Base-by-base conservation (phyloP, 2,113 vertebrate species). In the Butastur rufipennis region DNA sequence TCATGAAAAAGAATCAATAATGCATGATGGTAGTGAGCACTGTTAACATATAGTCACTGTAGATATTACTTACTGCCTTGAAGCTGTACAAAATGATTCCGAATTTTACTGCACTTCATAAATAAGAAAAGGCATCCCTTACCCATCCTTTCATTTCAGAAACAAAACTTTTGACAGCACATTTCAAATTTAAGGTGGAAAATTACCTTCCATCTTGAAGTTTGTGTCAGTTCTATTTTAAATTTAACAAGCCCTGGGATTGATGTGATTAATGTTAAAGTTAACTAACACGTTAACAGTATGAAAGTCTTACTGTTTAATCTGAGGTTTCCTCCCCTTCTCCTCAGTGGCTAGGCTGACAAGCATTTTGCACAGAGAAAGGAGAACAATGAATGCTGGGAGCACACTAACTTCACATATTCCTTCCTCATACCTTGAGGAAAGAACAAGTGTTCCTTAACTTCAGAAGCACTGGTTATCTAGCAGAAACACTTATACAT, bases 131-230 rank as follows among this genome's bases (percentile, higher is more conserved):
- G 80, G 9, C 40, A 71, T 61, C 22, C 25, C 29, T 81, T 81
- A 85, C 5, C 32, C 42, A 63, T 67, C 10, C 15, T 81, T 25
- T 52, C 23, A 17, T 77, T 74, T 81, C 50, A 88, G 53, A 73
- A 94, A 75, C 8, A 95, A 90, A 81, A 50, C 71, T 95, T 79
- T 94, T 88, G 67, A 56, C 59, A 92, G 81, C 58, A 88, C 29
- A 29, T 38, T 92, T 95, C 20, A 72, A 88, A 80, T 45, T 56
- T 25, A 85, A 82, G 20, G 34, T 72, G 45, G 36, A 88, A 92
- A 88, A 68, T n/a, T 65, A 68, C 36, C 45, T 93, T 91, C 12
- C 80, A 7, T 31, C 45, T 40, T 68, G 19, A 80, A 61, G 40
- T 40, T 61, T 63, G 14, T 52, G 22, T 56, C 62, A 80, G 23